phyloP scores from a whole-genome alignment of 2,888 invertebrate species.

The Polydrusus tereticollis region DNA sequence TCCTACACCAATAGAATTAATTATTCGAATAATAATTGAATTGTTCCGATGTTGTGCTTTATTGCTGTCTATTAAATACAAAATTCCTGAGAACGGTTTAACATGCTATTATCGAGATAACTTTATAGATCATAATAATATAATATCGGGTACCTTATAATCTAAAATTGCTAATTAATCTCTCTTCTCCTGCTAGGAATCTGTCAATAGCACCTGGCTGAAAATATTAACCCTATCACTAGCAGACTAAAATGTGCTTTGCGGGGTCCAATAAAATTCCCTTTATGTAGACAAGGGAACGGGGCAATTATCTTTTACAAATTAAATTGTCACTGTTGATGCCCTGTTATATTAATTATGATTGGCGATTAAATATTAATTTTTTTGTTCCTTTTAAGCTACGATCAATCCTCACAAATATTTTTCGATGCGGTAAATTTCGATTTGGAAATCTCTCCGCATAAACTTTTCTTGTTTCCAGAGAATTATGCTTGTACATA shows the following conservation, averaged over 20 bases:
- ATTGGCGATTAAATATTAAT: too few relatives aligned
- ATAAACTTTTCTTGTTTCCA: too few relatives aligned
- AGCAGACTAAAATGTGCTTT: conserved; percentile 28
- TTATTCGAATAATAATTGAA: not conserved
- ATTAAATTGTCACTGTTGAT: not conserved
- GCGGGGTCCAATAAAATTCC: conserved; percentile 3
- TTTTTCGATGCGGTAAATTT: too few relatives aligned
- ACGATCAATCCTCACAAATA: too few relatives aligned
- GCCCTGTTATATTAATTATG: too few relatives aligned
- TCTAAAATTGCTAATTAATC: conserved; percentile 11
- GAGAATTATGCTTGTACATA: too few relatives aligned
- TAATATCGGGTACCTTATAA: not conserved
- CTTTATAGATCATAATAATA: conserved; percentile 1
- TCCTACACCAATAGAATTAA: not conserved
- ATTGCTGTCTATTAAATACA: not conserved
- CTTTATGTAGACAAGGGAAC: not conserved
- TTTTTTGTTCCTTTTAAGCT: too few relatives aligned
- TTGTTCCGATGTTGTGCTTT: not conserved
- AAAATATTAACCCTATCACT: conserved; percentile 46
- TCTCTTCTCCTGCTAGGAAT: conserved; percentile 22
- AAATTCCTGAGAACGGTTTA: not conserved
- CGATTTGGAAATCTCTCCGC: too few relatives aligned
- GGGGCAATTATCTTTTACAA: not conserved
- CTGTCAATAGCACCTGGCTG: conserved; percentile 34
- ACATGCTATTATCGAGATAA: not conserved